Base-by-base conservation (phyloP, 1,140 invertebrate species). In the Drosophila nebulosa region DNA sequence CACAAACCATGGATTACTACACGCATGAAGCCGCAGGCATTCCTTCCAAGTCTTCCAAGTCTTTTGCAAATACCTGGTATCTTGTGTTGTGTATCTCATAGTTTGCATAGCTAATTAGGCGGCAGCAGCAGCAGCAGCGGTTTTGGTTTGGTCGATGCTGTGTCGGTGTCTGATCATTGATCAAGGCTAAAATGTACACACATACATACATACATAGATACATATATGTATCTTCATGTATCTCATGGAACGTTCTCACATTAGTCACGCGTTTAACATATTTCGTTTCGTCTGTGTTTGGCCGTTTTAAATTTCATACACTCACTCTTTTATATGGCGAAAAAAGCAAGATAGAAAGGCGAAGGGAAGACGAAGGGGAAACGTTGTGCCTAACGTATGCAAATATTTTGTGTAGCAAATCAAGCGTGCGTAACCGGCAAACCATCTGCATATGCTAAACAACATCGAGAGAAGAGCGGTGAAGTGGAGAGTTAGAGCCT, bases 251-350 rank as follows among this genome's bases (percentile, higher is more conserved):
- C 84, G 83, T 86, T 86, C 83, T 86, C 83, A 86, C 83, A 88
- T 86, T 86, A 86, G 83, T 86, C 78, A 86, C 84, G 83, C 83
- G 83, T 79, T 86, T 86, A 86, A 89, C 83, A 86, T 86, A 88
- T 86, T 86, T 81, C 78, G 81, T 86, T 76, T 84, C 78, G 77
- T 80, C 76, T 75, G 70, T 61, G n/a, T n/a, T n/a, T 67, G 70
- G 79, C 50, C 62, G 75, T 85, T 69, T 84, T 85, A 88, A 81
- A 78, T 88, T 86, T 86, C 81, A 86, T 86, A 86, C 81, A 81
- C 81, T 10, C 12, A 32, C 75, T 86, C 75, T 85, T 69, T 32
- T 46, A 10, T 66, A 86, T 63, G 42, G 57, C 55, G 59, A 59
- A 61, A 61, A 21, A 53, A 39, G 39, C 24, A 18, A 21, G 26